phyloP scores from a whole-genome alignment of 2,113 vertebrate genomes.

The Brachyhypopomus occidentalis region DNA sequence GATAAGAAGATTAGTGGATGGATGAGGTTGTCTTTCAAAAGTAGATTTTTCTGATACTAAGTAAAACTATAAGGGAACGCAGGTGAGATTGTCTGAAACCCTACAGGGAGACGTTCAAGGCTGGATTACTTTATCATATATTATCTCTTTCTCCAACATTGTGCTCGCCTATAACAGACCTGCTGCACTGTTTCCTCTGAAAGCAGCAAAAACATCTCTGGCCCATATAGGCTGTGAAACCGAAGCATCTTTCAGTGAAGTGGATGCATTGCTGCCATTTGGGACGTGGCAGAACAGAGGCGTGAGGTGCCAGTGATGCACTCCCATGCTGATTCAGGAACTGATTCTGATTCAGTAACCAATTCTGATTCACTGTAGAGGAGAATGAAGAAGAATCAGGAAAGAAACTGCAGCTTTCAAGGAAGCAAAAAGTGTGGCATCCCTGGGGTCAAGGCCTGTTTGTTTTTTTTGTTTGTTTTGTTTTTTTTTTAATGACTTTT shows the following conservation, averaged over 20 bases:
- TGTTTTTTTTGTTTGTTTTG: slow-evolving; percentile 15
- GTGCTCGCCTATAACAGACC: neutral
- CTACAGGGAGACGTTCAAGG: too few relatives aligned
- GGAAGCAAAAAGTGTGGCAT: slow-evolving; percentile 23
- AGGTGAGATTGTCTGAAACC: too few relatives aligned
- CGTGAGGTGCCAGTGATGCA: slow-evolving; percentile 39
- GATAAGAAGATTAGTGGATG: too few relatives aligned
- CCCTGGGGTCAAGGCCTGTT: neutral
- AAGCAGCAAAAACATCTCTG: neutral
- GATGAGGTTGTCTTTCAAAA: too few relatives aligned
- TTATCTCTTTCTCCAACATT: neutral
- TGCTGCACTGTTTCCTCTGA: neutral
- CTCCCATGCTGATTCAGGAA: slow-evolving; percentile 45
- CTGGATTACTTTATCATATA: neutral
- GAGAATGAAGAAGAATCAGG: slow-evolving; percentile 43
- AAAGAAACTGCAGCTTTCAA: slow-evolving; percentile 19
- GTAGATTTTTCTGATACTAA: too few relatives aligned
- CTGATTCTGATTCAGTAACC: slow-evolving; percentile 33
- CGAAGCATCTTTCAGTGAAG: slow-evolving; percentile 9
- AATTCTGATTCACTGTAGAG: slow-evolving; percentile 20
- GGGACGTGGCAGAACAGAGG: slow-evolving; percentile 22
- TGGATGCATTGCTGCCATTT: slow-evolving; percentile 26
- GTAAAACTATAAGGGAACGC: too few relatives aligned
- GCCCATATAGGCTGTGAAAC: neutral
- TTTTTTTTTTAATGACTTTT: slow-evolving; percentile 7